These are phyloP conservation scores for Pelecanoides urinatrix DNA, from an alignment of 2,113 vertebrate genomes.

Conservation along the genomic window DNA sequence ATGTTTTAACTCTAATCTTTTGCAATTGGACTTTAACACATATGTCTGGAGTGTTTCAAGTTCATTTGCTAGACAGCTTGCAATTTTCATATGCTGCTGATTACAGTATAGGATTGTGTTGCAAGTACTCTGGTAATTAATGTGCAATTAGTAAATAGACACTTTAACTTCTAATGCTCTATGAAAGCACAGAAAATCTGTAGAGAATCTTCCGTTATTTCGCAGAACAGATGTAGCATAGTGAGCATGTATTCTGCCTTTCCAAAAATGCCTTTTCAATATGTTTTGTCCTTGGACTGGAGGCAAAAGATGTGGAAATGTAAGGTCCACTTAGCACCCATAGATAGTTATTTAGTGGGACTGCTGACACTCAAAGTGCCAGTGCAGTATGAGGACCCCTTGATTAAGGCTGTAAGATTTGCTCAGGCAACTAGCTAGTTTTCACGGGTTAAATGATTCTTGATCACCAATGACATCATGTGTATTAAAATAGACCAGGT, in stretches of 20 bases:
- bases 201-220: neutral
- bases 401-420: neutral
- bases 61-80: constrained; percentile 2
- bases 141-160: constrained; percentile 24
- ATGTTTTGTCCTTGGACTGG: neutral
- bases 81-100: constrained; percentile 9
- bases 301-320: neutral
- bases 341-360: neutral
- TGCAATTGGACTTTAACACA: neutral
- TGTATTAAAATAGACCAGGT: neutral
- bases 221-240: neutral
- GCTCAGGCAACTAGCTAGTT: neutral
- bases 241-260: neutral
- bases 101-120: neutral
- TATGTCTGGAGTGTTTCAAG: neutral
- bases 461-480: neutral
- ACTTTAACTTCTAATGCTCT: neutral
- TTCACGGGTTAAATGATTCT: neutral
- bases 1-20: neutral
- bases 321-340: neutral
- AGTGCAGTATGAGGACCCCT: neutral
- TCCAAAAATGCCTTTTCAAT: neutral
- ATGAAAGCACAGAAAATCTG: neutral
- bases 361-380: neutral
- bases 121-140: neutral